Percentiles rank a stretch among this genome's conserved stretches.
phyloP scores from a whole-genome alignment of 2,888 invertebrate genomes.

The Andrena chrysosceles region DNA sequence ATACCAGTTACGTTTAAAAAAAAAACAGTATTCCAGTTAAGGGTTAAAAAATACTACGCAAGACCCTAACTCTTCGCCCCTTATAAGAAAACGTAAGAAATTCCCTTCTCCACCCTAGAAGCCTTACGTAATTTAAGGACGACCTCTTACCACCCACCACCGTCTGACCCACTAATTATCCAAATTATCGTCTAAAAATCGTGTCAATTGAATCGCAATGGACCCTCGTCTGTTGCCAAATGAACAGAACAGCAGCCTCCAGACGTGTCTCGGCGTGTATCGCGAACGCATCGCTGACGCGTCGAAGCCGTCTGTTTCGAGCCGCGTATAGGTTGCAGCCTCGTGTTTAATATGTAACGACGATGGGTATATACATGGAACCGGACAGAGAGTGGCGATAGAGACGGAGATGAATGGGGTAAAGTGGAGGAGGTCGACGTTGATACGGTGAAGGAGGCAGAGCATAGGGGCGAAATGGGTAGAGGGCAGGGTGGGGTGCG shows the following conservation, averaged over 20 bases:
- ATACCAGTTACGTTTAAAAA: too few relatives aligned
- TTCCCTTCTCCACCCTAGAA: too few relatives aligned
- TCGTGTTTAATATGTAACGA: slow-evolving; percentile 68
- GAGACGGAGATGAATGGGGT: slow-evolving; percentile 70
- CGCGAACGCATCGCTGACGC: slow-evolving; percentile 37
- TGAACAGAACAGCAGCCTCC: slow-evolving; percentile 33
- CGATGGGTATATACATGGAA: slow-evolving; percentile 61
- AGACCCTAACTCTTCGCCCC: too few relatives aligned
- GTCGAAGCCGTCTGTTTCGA: slow-evolving; percentile 41
- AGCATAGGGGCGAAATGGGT: slow-evolving; percentile 17
- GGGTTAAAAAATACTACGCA: too few relatives aligned
- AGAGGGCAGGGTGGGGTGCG: not conserved
- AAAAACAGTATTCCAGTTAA: too few relatives aligned
- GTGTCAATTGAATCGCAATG: not conserved
- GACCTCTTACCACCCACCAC: not conserved
- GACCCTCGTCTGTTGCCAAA: not conserved
- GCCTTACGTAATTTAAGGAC: not conserved
- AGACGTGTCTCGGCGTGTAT: slow-evolving; percentile 26
- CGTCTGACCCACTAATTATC: not conserved
- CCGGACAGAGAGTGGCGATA: slow-evolving; percentile 61
- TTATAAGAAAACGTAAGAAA: too few relatives aligned
- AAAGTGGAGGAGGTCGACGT: slow-evolving; percentile 67
- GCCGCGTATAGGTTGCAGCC: slow-evolving; percentile 31
- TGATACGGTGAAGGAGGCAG: slow-evolving; percentile 64
- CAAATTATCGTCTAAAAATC: slow-evolving; percentile 3